These are phyloP conservation scores for Eristalis tenax DNA, from an alignment of 2,888 invertebrate species.

Conservation along the genomic window DNA sequence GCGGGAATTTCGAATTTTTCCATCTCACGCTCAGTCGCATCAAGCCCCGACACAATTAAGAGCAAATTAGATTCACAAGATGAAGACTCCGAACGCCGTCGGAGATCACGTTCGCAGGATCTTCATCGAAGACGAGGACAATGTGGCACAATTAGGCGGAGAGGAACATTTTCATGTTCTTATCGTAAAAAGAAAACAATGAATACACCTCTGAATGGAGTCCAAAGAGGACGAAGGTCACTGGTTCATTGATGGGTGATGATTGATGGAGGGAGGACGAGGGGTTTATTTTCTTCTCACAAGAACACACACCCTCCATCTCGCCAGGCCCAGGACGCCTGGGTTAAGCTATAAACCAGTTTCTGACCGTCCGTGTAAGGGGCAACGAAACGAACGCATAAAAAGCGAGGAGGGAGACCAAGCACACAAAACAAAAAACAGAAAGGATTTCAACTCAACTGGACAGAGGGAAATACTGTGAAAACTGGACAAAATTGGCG, in stretches of 20 bases:
- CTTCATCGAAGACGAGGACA: not conserved
- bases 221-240: slow-evolving; percentile 27
- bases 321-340: not conserved
- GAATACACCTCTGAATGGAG: too few species aligned
- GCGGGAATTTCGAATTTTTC: not conserved
- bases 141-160: slow-evolving; percentile 1
- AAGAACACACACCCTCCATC: not conserved
- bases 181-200: not conserved
- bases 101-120: not conserved
- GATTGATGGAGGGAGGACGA: slow-evolving; percentile 29
- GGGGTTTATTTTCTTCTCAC: slow-evolving; percentile 32
- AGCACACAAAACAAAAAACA: not conserved
- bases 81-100: not conserved
- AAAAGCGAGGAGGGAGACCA: not conserved
- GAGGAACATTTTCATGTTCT: not conserved
- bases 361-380: not conserved
- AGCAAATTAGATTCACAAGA: not conserved
- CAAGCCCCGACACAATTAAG: not conserved
- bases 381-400: not conserved
- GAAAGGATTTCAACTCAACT: slow-evolving; percentile 8
- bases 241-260: slow-evolving; percentile 13
- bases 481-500: slow-evolving; percentile 17
- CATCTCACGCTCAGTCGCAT: not conserved
- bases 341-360: slow-evolving; percentile 23
- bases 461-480: not conserved